Base-by-base conservation (phyloP, 1,140 invertebrate species). In the Ceratitis capitata region DNA sequence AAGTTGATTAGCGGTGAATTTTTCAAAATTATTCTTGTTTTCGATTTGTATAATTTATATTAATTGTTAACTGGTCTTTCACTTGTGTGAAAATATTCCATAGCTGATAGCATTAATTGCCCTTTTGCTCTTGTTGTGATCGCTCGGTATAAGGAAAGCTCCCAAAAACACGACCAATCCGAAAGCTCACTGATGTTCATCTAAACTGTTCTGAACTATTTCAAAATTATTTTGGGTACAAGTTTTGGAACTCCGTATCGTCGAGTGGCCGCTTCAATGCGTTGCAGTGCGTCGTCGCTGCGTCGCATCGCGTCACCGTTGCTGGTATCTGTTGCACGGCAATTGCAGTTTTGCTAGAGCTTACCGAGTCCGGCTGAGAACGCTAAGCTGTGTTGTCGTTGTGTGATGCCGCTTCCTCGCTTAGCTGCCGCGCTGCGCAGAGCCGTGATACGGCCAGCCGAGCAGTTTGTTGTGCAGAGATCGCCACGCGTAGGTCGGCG, bases 161-260 rank as follows among this genome's bases (percentile, higher is more conserved):
- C 85, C n/a, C 49, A 85, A 86, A 87, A 86, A 87, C 90, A 91
- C 90, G 90, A 91, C 90, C 90, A 91, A 91, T 91, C 87, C 89
- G 89, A 90, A 89, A 91, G 90, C 90, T 90, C 89, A 89, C 90
- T 91, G 90, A 90, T 91, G 89, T 91, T 91, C 90, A 91, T 91
- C 90, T 91, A 91, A 91, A 91, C 89, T 89, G 89, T 89, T 91
- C 90, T 89, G 88, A 89, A 91, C 89, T 89, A 91, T 91, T 89
- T 87, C 87, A 89, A 90, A 89, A 88, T 89, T 89, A 90, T 89
- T 91, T 90, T 90, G 88, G 90, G 88, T 53, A 89, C 89, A 91
- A 86, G 86, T 91, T 90, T 90, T 88, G 87, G 88, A 90, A 89
- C 89, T 85, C 49, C 35, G 29, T 53, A n/a, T n/a, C n/a, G 39